Evolutionary conservation across 1,140 invertebrate genomes (phyloP), one percentile per base, ranked within the genome.

Genomic region (Cotesia typhae): DNA sequence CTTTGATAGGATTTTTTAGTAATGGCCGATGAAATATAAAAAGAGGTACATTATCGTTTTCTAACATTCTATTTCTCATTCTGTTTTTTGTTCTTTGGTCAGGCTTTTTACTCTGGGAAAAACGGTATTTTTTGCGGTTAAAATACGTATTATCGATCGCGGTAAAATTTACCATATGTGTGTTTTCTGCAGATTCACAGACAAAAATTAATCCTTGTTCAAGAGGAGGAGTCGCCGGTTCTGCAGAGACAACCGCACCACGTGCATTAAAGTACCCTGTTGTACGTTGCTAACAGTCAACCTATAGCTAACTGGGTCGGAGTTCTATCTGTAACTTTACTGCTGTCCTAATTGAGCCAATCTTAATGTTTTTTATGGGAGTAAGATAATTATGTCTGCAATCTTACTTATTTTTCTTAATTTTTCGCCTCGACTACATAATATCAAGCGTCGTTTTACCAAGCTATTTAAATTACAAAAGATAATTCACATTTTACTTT

Each of bases 81-180:
- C 41, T 7, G 6, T 47, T 47, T 28, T 47, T 47, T 10, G 6
- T 47, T 47, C 5, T 9, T 47, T 47, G 41, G 41, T 47, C 41
- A 2, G 6, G 5, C 10, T 47, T 47, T 47, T 5, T 47, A 47
- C 41, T 5, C 41, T 7, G 10, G 6, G 5, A 6, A 6, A 47
- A 71, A 74, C 60, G 61, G 68, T 36, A 69, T 69, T 74, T 74
- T 74, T 74, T 74, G 73, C 68, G 69, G 66, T 51, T 61, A 65
- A 60, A 76, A 76, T 73, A 70, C 74, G 74, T 63, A 76, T 76
- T 76, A 76, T 76, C 74, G 74, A 76, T 72, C 74, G 38, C 55
- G 17, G 35, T 38, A 73, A 57, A 67, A 70, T 70, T 71, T 60
- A 71, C 61, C 52, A 68, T 68, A 57, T 68, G 37, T 68, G 37